Evolutionary conservation across 2,113 vertebrate species (phyloP), one percentile per base, ranked within the genome.

Genomic region (Uria aalge): DNA sequence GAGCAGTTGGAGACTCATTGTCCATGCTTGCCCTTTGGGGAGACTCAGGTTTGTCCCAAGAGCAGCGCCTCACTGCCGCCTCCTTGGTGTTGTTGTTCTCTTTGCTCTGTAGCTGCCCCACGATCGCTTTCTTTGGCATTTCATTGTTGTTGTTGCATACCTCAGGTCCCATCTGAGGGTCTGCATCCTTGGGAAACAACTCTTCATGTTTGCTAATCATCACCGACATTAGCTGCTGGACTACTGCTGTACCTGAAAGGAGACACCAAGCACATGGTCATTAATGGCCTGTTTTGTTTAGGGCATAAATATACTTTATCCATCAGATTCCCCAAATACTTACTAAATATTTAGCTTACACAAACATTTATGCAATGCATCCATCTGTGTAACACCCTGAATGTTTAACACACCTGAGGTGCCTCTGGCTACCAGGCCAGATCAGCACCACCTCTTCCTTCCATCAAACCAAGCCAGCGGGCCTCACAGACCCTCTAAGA

Each of bases 211-310:
- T 98, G 87, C 99, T 99, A n/a, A 99, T 99, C 98, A 99, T 97
- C 93, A 99, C 94, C 5, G 99, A 99, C 99, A 99, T 99, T 62
- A 99, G 97, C 97, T 99, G 99, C 98, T 99, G 99, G 85, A 99
- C 99, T 82, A 99, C 98, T 75, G 99, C 99, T 2, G 99, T 99
- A 96, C 99, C 99, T 99, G 95, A 27, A 94, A 94, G 93, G 82
- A 50, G 64, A 96, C 1, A 88, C 9, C 82, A 92, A 96, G 87
- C 29, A 88, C 10, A 5, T 10, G 6, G n/a, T 6, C 29, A 55
- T 81, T 56, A 96, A n/a, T 3, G 40, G 60, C 5, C 17, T 29
- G 32, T n/a, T 68, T 76, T 40, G 7, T 57, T 84, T 45, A 81
- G 57, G 20, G n/a, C 26, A 60, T 66, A 74, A 85, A 83, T 38